phyloP scores from a whole-genome alignment of 2,797 vertebrate species.

The Acanthurus lineatus region DNA sequence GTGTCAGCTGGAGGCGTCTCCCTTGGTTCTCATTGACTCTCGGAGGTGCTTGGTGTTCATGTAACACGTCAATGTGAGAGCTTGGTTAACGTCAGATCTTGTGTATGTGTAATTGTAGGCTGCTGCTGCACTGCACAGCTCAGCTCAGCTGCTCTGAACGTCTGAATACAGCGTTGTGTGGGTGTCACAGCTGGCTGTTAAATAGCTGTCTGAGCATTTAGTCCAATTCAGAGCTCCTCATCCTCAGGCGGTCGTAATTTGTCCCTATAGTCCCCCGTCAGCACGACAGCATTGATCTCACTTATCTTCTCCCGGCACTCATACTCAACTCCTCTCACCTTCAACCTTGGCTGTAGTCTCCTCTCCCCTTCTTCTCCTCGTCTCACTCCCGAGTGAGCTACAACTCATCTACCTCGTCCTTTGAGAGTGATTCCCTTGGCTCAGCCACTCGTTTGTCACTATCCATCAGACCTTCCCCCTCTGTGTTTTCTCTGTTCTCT shows the following conservation, averaged over 20 bases:
- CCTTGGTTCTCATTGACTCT: constrained; percentile 16
- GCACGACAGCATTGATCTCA: constrained; percentile 38
- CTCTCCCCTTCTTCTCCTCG: constrained; percentile 16
- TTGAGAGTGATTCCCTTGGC: constrained; percentile 47
- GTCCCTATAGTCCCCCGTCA: constrained; percentile 34
- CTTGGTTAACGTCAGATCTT: constrained; percentile 21
- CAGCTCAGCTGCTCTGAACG: constrained; percentile 37
- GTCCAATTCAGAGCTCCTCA: constrained; percentile 37
- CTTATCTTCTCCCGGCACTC: constrained; percentile 37
- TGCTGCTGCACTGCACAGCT: background rate
- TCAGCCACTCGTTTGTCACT: constrained; percentile 51
- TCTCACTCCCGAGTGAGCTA: background rate
- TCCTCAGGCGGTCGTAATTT: constrained; percentile 39
- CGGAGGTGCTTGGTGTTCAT: background rate
- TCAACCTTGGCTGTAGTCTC: constrained; percentile 13
- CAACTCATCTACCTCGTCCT: constrained; percentile 18
- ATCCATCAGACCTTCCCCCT: constrained; percentile 20
- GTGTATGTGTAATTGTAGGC: constrained; percentile 39
- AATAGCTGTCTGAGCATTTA: constrained; percentile 57
- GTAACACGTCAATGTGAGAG: background rate
- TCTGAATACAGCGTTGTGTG: constrained; percentile 41
- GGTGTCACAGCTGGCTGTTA: constrained; percentile 65
- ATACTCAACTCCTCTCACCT: constrained; percentile 16
- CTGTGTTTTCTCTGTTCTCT: constrained; percentile 39
- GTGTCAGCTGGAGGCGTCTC: constrained; percentile 3